Evolutionary conservation across 37 sponge, comb jelly and placozoan species (phyloP).

Genomic region (Oscarella lobularis): DNA sequence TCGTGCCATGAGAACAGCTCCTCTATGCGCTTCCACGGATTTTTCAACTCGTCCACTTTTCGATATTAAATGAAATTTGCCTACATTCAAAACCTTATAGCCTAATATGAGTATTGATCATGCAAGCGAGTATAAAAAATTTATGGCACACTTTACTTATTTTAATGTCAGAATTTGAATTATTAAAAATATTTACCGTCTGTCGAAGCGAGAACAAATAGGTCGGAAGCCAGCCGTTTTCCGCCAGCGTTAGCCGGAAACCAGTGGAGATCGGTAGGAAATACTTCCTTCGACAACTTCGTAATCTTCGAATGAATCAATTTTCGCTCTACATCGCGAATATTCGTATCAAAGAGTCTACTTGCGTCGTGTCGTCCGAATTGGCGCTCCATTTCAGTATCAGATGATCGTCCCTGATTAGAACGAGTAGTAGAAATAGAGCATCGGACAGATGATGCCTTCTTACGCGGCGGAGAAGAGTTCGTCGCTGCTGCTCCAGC

Average conservation of each 20-base stretch:
- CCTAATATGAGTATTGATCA: too few relatives aligned
- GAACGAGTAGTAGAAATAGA: neutral
- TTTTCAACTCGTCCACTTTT: slow-evolving; percentile 79
- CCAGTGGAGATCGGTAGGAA: slow-evolving; percentile 68
- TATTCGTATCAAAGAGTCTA: neutral
- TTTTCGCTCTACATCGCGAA: neutral
- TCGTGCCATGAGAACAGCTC: slow-evolving; percentile 72
- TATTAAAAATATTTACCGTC: slow-evolving; percentile 32
- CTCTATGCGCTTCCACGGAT: slow-evolving; percentile 80
- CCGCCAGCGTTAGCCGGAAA: slow-evolving; percentile 20
- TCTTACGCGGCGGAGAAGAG: slow-evolving; percentile 76
- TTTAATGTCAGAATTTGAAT: too few relatives aligned
- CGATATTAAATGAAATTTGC: slow-evolving; percentile 66
- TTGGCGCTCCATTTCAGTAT: slow-evolving; percentile 51
- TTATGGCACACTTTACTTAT: too few relatives aligned
- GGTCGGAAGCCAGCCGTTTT: slow-evolving; percentile 19
- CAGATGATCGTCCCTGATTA: slow-evolving; percentile 59
- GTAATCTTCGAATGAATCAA: slow-evolving; percentile 17
- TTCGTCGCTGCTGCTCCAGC: slow-evolving; percentile 58
- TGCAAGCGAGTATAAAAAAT: too few relatives aligned
- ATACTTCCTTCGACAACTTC: slow-evolving; percentile 46
- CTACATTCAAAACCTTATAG: slow-evolving; percentile 20
- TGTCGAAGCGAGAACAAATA: slow-evolving; percentile 65
- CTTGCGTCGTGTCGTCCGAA: slow-evolving; percentile 53
- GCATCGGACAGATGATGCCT: neutral